Evolutionary conservation across 1,140 invertebrate species (phyloP).

Genomic region (Sweltsa coloradensis): DNA sequence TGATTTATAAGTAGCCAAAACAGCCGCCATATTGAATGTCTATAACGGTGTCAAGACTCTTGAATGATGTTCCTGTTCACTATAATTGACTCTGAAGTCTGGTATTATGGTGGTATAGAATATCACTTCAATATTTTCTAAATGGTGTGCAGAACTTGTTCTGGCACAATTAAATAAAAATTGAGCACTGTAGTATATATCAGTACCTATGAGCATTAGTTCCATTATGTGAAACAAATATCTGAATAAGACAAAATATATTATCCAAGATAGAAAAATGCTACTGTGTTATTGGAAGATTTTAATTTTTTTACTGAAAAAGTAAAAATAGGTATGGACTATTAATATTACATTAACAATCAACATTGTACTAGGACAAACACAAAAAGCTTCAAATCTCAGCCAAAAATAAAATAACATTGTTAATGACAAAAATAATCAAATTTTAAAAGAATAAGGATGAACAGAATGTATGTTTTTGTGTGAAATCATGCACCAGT

Average conservation of each 20-base stretch:
- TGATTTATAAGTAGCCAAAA: neutral
- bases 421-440: too few relatives aligned
- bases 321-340: neutral
- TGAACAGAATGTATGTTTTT: too few relatives aligned
- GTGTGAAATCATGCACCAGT: too few relatives aligned
- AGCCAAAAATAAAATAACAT: constrained; percentile 7
- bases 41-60: neutral
- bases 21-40: neutral
- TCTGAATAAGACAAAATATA: neutral
- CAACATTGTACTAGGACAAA: constrained; percentile 3
- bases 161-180: too few relatives aligned
- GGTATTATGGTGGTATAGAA: too few relatives aligned
- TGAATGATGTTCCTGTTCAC: too few relatives aligned
- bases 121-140: too few relatives aligned
- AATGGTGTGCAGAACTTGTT: too few relatives aligned
- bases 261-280: neutral
- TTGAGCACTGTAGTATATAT: neutral
- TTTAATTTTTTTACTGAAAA: neutral
- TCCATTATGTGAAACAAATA: neutral
- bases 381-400: constrained; percentile 10
- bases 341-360: neutral
- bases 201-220: neutral
- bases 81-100: too few relatives aligned
- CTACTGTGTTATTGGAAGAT: neutral
- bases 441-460: too few relatives aligned